Conservation (phyloP, 2,797 vertebrate species). For the Melanotaenia maccullochi region DNA sequence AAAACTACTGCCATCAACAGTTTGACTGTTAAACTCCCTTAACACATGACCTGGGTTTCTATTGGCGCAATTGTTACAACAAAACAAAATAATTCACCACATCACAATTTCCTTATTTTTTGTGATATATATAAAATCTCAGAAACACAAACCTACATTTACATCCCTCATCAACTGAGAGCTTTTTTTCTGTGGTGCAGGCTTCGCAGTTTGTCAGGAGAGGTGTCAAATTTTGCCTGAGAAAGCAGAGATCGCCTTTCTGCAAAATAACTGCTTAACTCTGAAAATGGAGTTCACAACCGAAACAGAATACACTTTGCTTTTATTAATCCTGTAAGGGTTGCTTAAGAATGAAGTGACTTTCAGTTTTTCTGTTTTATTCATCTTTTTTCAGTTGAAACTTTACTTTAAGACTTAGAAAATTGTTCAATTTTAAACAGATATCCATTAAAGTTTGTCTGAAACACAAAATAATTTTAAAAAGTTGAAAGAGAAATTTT, state of each 20-base stretch:
- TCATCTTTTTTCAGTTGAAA: neutral
- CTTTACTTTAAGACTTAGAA: neutral
- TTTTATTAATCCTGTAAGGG: neutral
- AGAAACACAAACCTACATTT: too few relatives aligned
- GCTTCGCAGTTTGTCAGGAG: neutral
- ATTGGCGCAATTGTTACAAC: too few relatives aligned
- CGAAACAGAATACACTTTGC: neutral
- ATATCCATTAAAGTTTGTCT: neutral
- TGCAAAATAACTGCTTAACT: neutral
- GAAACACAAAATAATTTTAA: neutral
- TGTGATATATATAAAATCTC: too few relatives aligned
- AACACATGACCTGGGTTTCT: neutral
- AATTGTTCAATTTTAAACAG: neutral
- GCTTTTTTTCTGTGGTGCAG: neutral
- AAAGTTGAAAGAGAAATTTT: neutral
- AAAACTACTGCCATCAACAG: neutral
- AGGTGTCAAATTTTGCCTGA: constrained; percentile 13
- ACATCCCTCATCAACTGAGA: too few relatives aligned
- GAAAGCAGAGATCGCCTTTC: constrained; percentile 1
- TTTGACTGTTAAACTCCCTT: neutral
- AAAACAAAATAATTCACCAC: too few relatives aligned
- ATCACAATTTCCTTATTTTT: too few relatives aligned
- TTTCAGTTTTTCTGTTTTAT: neutral
- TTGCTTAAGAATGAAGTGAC: neutral
- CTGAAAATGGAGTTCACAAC: neutral